phyloP scores from a whole-genome alignment of 2,797 vertebrate genomes.

The Falco cherrug region DNA sequence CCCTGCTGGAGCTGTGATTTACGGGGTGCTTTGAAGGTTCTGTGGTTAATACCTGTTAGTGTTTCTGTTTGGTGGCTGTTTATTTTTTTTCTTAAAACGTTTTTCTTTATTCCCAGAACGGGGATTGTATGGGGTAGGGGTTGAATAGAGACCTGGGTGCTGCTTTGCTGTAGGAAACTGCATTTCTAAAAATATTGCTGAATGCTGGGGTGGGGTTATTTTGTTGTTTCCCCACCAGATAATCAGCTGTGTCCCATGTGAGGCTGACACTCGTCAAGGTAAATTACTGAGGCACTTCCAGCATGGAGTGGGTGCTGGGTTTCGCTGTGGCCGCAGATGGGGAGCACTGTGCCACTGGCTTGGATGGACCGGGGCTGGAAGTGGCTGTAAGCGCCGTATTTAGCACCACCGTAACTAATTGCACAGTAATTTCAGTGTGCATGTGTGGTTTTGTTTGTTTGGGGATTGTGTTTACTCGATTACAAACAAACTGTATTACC shows the following conservation, averaged over 20 bases:
- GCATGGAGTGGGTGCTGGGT: neutral
- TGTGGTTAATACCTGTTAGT: neutral
- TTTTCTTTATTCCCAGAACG: neutral
- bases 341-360: neutral
- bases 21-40: slow-evolving; percentile 45
- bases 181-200: neutral
- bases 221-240: neutral
- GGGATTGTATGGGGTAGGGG: neutral
- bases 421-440: neutral
- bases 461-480: slow-evolving; percentile 32
- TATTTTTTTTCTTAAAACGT: neutral
- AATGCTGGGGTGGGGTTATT: too few species aligned
- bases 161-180: neutral
- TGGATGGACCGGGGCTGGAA: slow-evolving; percentile 7
- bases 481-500: slow-evolving; percentile 40
- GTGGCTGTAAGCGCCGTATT: neutral
- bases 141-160: neutral
- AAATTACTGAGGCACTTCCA: neutral
- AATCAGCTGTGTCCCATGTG: accelerated
- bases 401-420: slow-evolving; percentile 13
- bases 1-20: slow-evolving; percentile 32
- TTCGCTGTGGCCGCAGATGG: neutral
- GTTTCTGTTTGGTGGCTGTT: slow-evolving; percentile 55
- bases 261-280: neutral
- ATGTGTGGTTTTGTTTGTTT: slow-evolving; percentile 3